phyloP scores from a whole-genome alignment of 2,888 invertebrate genomes.

The Escarpia spicata region DNA sequence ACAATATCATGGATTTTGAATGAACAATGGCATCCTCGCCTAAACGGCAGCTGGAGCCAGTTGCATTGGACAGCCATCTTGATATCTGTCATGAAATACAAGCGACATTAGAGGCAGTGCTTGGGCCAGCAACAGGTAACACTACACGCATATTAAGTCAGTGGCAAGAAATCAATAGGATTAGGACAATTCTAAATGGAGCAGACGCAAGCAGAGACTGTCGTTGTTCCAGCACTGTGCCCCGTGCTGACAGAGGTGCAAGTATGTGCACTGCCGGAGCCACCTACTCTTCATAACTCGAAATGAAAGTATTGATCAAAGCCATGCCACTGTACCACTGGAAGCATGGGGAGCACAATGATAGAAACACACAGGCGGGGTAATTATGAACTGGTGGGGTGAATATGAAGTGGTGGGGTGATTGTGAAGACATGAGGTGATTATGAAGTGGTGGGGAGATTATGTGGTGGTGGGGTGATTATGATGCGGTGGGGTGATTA shows the following conservation, averaged over 20 bases:
- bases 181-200: background rate
- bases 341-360: background rate
- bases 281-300: background rate
- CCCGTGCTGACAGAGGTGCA: background rate
- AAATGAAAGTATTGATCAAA: background rate
- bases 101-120: background rate
- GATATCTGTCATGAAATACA: background rate
- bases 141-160: background rate
- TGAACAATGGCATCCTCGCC: background rate
- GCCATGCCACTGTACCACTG: background rate
- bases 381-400: background rate
- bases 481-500: too few relatives aligned
- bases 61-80: background rate
- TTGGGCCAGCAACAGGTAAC: background rate
- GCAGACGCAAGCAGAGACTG: background rate
- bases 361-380: background rate
- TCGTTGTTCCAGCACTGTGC: background rate
- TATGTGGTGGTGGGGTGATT: too few relatives aligned
- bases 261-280: background rate
- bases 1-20: background rate
- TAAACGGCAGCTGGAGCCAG: background rate
- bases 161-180: background rate
- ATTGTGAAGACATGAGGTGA: too few relatives aligned
- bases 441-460: too few relatives aligned
- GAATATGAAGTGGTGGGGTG: too few relatives aligned